A percentile compares a stretch with the other conserved stretches of the same genome.
Conservation (phyloP, 1,140 invertebrate species). For the Drosophila pruinosa region DNA sequence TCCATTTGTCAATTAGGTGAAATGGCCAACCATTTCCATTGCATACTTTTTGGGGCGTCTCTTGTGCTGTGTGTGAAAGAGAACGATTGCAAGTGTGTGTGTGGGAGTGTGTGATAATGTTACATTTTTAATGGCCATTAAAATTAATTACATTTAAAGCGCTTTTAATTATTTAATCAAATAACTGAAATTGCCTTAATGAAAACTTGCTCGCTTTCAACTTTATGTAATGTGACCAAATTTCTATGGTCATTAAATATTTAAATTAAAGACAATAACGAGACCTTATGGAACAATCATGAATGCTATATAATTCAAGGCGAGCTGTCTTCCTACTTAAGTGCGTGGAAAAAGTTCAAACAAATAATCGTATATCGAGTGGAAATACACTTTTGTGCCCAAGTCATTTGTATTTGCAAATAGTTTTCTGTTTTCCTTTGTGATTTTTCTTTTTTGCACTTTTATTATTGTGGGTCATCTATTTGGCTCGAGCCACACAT, state of each 20-base stretch:
- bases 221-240: background rate
- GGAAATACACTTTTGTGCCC: background rate
- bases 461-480: background rate
- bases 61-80: background rate
- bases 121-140: conserved; percentile 56
- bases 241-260: conserved; percentile 2
- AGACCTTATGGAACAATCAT: background rate
- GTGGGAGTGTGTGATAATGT: background rate
- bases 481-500: background rate
- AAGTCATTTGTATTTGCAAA: background rate
- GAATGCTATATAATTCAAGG: too few species aligned
- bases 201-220: background rate
- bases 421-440: background rate
- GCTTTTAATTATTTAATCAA: conserved; percentile 55
- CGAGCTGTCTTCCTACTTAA: background rate
- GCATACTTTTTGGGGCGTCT: conserved; percentile 29
- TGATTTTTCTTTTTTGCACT: background rate
- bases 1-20: conserved; percentile 31
- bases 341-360: too few species aligned
- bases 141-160: conserved; percentile 52
- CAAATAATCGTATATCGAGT: background rate
- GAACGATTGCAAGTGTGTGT: background rate
- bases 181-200: conserved; percentile 43
- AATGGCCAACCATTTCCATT: conserved; percentile 6
- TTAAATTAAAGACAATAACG: background rate